Evolutionary conservation across 2,888 invertebrate species (phyloP).

Genomic region (Clepsis dumicolana): DNA sequence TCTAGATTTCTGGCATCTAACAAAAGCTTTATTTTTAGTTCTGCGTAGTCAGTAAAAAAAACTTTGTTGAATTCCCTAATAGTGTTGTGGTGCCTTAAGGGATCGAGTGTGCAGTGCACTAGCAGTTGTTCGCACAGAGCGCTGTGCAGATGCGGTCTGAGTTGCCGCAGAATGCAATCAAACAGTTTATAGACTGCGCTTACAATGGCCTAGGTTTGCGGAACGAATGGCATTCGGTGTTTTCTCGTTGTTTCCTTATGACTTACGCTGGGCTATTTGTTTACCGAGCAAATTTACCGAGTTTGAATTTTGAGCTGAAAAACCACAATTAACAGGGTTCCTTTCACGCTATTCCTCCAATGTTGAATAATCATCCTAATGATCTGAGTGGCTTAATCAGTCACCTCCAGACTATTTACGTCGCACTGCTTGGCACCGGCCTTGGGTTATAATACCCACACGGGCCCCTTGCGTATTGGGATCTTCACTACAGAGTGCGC

Average conservation of each 20-base stretch:
- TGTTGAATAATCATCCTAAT: neutral
- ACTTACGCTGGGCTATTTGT: constrained; percentile 7
- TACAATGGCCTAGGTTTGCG: constrained; percentile 43
- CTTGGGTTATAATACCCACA: too few relatives aligned
- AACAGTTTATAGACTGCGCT: constrained; percentile 47
- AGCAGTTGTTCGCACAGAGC: constrained; percentile 14
- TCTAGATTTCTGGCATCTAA: too few relatives aligned
- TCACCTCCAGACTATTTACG: neutral
- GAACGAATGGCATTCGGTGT: constrained; percentile 27
- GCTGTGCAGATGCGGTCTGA: constrained; percentile 26
- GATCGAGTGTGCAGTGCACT: neutral
- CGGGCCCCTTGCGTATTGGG: too few relatives aligned
- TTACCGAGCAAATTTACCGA: neutral
- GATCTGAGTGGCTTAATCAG: neutral
- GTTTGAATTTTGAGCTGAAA: neutral
- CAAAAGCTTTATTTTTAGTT: too few relatives aligned
- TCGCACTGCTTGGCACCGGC: too few relatives aligned
- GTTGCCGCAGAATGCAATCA: constrained; percentile 47
- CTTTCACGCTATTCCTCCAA: neutral
- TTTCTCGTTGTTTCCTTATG: constrained; percentile 16
- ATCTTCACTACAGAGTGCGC: too few relatives aligned
- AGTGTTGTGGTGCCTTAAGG: neutral
- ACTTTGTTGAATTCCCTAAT: neutral
- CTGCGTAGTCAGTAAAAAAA: neutral
- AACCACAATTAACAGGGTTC: neutral